These are phyloP conservation scores for Platycheirus rosarum DNA, from an alignment of 2,888 invertebrate genomes.

Conservation along the genomic window DNA sequence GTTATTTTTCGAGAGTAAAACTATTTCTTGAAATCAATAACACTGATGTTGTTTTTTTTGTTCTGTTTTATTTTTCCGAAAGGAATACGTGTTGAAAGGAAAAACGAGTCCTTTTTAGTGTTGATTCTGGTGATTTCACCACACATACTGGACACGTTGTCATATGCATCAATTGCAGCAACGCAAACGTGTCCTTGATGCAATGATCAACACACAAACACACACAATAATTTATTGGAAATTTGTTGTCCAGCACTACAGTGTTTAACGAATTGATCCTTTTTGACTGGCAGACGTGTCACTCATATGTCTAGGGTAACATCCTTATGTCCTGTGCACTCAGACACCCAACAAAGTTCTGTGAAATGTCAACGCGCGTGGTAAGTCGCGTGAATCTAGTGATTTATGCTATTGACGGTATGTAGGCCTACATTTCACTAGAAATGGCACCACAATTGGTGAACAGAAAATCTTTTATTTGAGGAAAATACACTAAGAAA, in stretches of 20 bases:
- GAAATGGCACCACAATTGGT: conserved; percentile 61
- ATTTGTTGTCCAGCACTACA: not conserved
- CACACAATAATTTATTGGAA: conserved; percentile 1
- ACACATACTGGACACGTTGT: conserved; percentile 61
- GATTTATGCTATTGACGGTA: conserved; percentile 67
- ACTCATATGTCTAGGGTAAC: conserved; percentile 1
- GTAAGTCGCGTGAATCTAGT: conserved; percentile 62
- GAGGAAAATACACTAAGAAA: not conserved
- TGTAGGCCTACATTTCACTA: conserved; percentile 71
- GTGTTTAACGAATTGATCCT: conserved; percentile 48
- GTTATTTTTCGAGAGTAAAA: conserved; percentile 33
- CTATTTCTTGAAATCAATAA: conserved; percentile 71
- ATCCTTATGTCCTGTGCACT: not conserved
- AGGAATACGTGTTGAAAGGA: not conserved
- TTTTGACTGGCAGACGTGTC: conserved; percentile 59
- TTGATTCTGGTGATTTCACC: conserved; percentile 44
- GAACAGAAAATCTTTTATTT: conserved; percentile 36
- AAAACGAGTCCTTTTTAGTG: conserved; percentile 15
- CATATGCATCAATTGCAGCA: conserved; percentile 57
- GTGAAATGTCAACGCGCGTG: conserved; percentile 56
- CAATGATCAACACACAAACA: conserved; percentile 22
- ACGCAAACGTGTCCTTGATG: conserved; percentile 21
- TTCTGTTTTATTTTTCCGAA: not conserved
- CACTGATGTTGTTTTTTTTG: conserved; percentile 38
- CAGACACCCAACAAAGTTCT: conserved; percentile 5